Base-by-base conservation (phyloP, 2,888 invertebrate species). In the Eupelmus urozonus region DNA sequence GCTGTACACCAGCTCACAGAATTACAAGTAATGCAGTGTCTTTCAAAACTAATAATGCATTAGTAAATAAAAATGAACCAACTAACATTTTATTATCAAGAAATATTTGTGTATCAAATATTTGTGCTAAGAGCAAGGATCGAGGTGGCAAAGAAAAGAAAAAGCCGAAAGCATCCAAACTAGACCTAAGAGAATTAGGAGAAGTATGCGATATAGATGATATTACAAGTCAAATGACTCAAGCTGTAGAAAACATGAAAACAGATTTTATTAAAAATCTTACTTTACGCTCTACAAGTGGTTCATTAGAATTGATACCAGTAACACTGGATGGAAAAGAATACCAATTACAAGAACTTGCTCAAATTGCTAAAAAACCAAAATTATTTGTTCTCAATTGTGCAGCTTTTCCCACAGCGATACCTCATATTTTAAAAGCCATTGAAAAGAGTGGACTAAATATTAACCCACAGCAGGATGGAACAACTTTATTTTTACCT, bases 381-480 rank as follows among this genome's bases (percentile, higher is more conserved):
- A 96, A 97, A 90, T 93, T 95, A 1, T 92, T 98, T 71, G 93
- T 97, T 0, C 91, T 98, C 13, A 96, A 97, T 88, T 94, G 97
- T 92, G 90, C 94, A 66, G 92, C 94, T 0, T 96, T 96, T 89
- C 97, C 98, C 0, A 96, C 97, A 92, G 95, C 95, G 9, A 95
- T 96, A 84, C 95, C 96, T 9, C 92, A 93, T 81, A 95, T 95
- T 5, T 84, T 97, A 34, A 93, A 94, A 86, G 94, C 96, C 1
- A 92, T 98, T 63, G 90, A 92, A 71, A 93, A 93, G 49, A 96
- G 97, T 78, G 97, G 97, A 11, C 93, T 98, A 92, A 97, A 97
- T 89, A 90, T 98, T 73, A 98, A 96, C 91, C 97, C 98, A 0
- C 98, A 98, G 88, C 97, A 97, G 89, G 98, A 98, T 87, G 97